Percentiles rank a stretch among this genome's conserved stretches.
Evolutionary conservation across 2,113 vertebrate genomes (phyloP).

Genomic region (Gavialis gangeticus): DNA sequence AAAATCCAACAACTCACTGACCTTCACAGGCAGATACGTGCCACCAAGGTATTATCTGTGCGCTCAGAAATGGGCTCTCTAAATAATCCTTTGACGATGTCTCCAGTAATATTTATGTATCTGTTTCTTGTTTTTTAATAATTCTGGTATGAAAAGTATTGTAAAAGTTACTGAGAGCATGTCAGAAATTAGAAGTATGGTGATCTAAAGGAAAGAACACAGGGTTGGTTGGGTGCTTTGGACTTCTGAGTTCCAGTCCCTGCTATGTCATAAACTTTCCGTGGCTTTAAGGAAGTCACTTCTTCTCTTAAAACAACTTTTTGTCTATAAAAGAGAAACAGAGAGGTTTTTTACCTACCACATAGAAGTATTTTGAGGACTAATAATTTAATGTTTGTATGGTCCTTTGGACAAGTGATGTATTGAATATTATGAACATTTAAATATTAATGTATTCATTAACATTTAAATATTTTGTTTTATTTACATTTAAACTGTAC

Average conservation of each 20-base stretch:
- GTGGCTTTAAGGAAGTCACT: neutral
- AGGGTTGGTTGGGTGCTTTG: neutral
- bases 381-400: slow-evolving; percentile 63
- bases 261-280: neutral
- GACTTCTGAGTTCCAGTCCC: neutral
- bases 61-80: slow-evolving; percentile 20
- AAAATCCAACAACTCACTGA: slow-evolving; percentile 88
- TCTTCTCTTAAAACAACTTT: neutral
- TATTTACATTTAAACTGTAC: neutral
- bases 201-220: neutral
- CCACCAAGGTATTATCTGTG: slow-evolving; percentile 87
- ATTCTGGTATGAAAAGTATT: slow-evolving; percentile 12
- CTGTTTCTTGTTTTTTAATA: neutral
- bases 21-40: slow-evolving; percentile 87
- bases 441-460: neutral
- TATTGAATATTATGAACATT: slow-evolving; percentile 68
- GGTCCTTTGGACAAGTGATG: slow-evolving; percentile 39
- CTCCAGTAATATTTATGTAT: neutral
- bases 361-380: slow-evolving; percentile 33
- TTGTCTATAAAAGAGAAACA: neutral
- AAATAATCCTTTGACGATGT: slow-evolving; percentile 30
- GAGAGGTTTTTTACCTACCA: slow-evolving; percentile 19
- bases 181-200: neutral
- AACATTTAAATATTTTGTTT: neutral
- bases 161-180: neutral